Percentiles rank a stretch among this genome's conserved stretches.
Conservation (phyloP, 2,888 invertebrate genomes). For the Phragmatobia fuliginosa region DNA sequence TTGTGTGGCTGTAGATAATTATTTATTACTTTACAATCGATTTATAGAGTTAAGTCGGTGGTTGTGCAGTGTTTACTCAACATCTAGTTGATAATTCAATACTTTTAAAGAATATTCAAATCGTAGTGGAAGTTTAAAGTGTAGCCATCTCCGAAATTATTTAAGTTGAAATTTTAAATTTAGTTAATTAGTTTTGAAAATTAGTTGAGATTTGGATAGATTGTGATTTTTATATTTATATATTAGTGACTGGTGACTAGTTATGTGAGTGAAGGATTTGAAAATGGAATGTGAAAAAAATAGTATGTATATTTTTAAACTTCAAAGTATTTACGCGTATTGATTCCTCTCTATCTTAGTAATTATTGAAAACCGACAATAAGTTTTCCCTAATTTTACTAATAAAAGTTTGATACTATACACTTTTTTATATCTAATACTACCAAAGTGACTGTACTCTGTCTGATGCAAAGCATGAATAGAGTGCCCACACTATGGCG, state of each 20-base stretch:
- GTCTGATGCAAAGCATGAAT: no score
- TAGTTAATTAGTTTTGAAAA: neutral
- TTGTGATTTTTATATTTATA: neutral
- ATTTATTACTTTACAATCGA: slow-evolving; percentile 13
- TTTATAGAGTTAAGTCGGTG: slow-evolving; percentile 8
- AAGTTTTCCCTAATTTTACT: no score
- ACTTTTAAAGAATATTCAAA: neutral
- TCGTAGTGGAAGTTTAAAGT: neutral
- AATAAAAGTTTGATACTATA: neutral
- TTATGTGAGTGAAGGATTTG: neutral
- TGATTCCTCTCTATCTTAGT: no score
- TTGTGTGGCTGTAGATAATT: slow-evolving; percentile 1
- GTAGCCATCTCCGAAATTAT: neutral
- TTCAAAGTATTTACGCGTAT: neutral
- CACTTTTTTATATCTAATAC: no score
- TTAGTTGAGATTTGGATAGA: neutral
- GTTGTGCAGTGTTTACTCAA: slow-evolving; percentile 10
- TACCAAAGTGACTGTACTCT: no score
- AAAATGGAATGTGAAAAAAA: slow-evolving; percentile 10
- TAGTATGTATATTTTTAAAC: slow-evolving; percentile 4
- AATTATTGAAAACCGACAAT: no score
- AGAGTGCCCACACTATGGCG: no score
- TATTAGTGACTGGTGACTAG: neutral
- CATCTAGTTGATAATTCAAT: slow-evolving; percentile 1
- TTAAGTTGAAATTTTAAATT: neutral